Evolutionary conservation across 2,113 vertebrate species (phyloP), one percentile per base, ranked within the genome.

Genomic region (Girardinichthys multiradiatus): DNA sequence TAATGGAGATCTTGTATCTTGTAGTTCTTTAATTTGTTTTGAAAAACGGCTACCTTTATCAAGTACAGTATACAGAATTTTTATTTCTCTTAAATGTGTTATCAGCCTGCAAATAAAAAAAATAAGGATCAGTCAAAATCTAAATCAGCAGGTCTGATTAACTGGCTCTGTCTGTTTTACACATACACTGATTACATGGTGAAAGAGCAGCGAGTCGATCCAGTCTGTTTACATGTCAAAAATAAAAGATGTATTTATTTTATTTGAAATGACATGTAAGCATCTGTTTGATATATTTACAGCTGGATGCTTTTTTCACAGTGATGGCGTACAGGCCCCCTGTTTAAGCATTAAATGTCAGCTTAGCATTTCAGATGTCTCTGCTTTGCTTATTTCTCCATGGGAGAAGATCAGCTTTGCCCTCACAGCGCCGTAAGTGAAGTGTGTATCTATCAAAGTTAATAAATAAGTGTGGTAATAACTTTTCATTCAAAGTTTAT

Each of bases 391-490:
- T 62, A 70, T 62, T 64, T 51, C 59, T 26, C 42, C 24, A 21
- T 28, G 27, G 51, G 33, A 58, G 58, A 33, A 69, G 68, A 31
- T 37, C 13, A 26, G 57, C 14, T 58, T 21, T n/a, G 27, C 65
- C 57, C 57, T 51, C 1, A 11, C 1, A 0, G 37, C 35, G 27
- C 63, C 33, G n/a, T 27, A 3, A 27, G 35, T 51, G 21, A 57
- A 69, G 39, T 60, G 67, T 68, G 57, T 71, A 51, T 61, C 74
- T 62, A 58, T 66, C 51, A 29, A 57, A 72, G 64, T 78, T 79
- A 69, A 84, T 84, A 80, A 84, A 76, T 65, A 81, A 39, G 61
- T 66, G 26, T 6, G 57, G 39, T 66, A 68, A 74, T 79, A 82
- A 72, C 29, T 76, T 74, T 75, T 79, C 33, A 68, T 70, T 71